Conservation (phyloP, 2,888 invertebrate species). For the Phrixothrix hirtus region DNA sequence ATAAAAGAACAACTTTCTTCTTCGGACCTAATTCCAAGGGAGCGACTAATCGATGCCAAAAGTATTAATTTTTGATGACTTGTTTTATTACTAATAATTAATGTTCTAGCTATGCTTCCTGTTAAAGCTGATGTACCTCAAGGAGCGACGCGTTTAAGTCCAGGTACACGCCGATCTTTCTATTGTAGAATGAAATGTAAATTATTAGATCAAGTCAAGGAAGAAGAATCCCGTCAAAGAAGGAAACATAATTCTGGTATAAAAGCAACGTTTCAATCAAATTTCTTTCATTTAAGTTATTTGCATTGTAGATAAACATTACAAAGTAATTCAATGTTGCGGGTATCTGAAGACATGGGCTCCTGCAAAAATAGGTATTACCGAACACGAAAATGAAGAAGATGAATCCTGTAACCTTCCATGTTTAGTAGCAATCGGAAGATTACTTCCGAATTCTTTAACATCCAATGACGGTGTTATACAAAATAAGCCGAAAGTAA, state of each 20-base stretch:
- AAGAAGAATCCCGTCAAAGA: conserved; percentile 71
- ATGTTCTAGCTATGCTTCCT: conserved; percentile 79
- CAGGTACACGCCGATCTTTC: conserved; percentile 89
- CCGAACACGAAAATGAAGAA: conserved; percentile 67
- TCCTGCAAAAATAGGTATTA: conserved; percentile 73
- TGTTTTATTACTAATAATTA: background rate
- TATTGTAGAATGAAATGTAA: conserved; percentile 92
- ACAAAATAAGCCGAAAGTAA: conserved; percentile 57
- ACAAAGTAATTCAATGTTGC: conserved; percentile 88
- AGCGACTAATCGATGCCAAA: conserved; percentile 89
- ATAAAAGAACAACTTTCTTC: conserved; percentile 94
- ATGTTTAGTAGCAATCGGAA: conserved; percentile 87
- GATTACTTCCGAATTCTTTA: conserved; percentile 66
- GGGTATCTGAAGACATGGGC: conserved; percentile 94
- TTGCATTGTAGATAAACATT: conserved; percentile 78
- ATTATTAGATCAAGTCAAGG: conserved; percentile 67
- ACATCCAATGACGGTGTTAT: conserved; percentile 54
- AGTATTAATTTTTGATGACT: conserved; percentile 62
- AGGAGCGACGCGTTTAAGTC: conserved; percentile 74
- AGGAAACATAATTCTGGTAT: conserved; percentile 64
- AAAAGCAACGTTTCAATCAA: no score
- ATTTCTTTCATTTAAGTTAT: no score
- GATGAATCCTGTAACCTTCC: conserved; percentile 72
- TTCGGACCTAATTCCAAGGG: conserved; percentile 84
- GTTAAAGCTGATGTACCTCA: conserved; percentile 83